A percentile compares a stretch with the other conserved stretches of the same genome.
These are phyloP conservation scores for Yponomeuta sedellus DNA, from an alignment of 2,888 invertebrate genomes.

Conservation along the genomic window DNA sequence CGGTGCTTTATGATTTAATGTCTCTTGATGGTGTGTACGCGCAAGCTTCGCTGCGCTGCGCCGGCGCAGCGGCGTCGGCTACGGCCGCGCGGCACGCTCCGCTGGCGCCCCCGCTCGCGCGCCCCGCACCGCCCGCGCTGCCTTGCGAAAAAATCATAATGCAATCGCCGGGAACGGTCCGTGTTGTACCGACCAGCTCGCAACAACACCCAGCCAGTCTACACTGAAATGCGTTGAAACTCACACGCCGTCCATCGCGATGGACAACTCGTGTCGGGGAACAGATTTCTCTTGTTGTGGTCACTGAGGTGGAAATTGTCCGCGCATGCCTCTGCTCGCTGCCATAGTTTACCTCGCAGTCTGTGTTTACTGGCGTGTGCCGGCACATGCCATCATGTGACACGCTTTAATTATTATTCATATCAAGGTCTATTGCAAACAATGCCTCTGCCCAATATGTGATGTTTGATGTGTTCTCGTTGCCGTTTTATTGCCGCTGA, in stretches of 20 bases:
- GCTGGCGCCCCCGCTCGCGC: constrained; percentile 56
- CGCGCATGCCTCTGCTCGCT: constrained; percentile 22
- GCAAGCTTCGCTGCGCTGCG: constrained; percentile 58
- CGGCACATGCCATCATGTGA: constrained; percentile 20
- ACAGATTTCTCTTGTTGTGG: constrained; percentile 63
- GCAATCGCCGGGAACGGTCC: constrained; percentile 73
- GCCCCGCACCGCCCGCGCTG: constrained; percentile 51
- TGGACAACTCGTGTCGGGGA: constrained; percentile 67
- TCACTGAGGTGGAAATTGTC: constrained; percentile 52
- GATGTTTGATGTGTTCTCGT: constrained; percentile 15
- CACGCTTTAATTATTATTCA: constrained; percentile 20
- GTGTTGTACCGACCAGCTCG: constrained; percentile 67
- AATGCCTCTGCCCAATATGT: constrained; percentile 19
- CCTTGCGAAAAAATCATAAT: constrained; percentile 76
- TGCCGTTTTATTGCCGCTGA: constrained; percentile 27
- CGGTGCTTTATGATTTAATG: background rate
- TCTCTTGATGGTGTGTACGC: constrained; percentile 29
- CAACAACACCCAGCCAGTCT: constrained; percentile 69
- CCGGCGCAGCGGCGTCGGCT: constrained; percentile 50
- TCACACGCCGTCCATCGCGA: constrained; percentile 73
- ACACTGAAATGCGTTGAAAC: constrained; percentile 72
- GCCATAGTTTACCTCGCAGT: background rate
- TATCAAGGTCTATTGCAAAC: constrained; percentile 20
- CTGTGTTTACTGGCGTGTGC: constrained; percentile 2
- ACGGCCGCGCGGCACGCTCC: constrained; percentile 69